Percentiles rank a stretch among this genome's conserved stretches.
Evolutionary conservation across 1,140 invertebrate genomes (phyloP).

Genomic region (Tenebrio molitor): DNA sequence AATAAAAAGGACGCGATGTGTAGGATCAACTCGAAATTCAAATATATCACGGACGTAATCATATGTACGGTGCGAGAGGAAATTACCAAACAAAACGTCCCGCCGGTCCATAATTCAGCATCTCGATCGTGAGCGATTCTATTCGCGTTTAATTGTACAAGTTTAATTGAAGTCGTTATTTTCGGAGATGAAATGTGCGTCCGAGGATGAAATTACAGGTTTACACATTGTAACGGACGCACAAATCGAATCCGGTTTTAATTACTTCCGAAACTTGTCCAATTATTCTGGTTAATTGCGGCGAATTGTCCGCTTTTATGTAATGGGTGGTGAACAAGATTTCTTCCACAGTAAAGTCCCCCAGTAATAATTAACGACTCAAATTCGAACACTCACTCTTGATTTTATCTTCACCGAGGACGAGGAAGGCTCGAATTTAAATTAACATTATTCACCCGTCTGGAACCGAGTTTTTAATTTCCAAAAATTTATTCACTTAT

Average conservation of each 20-base stretch:
- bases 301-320: not conserved
- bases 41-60: conserved; percentile 56
- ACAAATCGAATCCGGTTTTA: not conserved
- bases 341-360: not conserved
- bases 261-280: conserved; percentile 27
- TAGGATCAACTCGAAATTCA: conserved; percentile 58
- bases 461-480: too few relatives aligned
- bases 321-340: too few relatives aligned
- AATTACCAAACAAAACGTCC: conserved; percentile 29
- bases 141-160: not conserved
- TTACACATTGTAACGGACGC: conserved; percentile 12
- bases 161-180: conserved; percentile 8
- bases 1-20: conserved; percentile 52
- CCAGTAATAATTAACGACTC: not conserved
- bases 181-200: not conserved
- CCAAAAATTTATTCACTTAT: too few relatives aligned
- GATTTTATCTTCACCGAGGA: too few relatives aligned
- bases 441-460: too few relatives aligned
- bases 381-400: too few relatives aligned
- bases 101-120: too few relatives aligned
- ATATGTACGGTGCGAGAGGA: conserved; percentile 42
- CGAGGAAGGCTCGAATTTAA: too few relatives aligned
- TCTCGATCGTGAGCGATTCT: not conserved
- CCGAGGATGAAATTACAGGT: conserved; percentile 23
- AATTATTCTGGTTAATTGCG: not conserved